Conservation (phyloP, 2,888 invertebrate genomes). For the Chrysina gloriosa region DNA sequence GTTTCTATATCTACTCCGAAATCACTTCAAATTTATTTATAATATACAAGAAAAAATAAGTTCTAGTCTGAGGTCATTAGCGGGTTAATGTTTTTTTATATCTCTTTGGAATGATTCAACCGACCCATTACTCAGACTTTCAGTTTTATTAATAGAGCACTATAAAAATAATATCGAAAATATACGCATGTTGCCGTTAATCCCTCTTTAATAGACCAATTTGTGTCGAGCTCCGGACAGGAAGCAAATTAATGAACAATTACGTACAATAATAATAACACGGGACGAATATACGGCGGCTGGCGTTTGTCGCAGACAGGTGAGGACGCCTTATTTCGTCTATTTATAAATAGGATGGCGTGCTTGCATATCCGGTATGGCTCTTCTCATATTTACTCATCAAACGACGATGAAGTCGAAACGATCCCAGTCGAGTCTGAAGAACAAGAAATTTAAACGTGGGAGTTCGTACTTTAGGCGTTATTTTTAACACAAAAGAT, state of each 20-base stretch:
- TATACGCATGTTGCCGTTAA: constrained; percentile 6
- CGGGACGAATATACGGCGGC: background rate
- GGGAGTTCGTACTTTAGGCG: background rate
- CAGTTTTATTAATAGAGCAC: constrained; percentile 4
- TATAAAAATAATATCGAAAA: constrained; percentile 23
- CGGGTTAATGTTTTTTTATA: constrained; percentile 7
- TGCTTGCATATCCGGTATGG: constrained; percentile 31
- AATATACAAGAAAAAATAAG: background rate
- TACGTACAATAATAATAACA: background rate
- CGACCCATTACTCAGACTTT: background rate
- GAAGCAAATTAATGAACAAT: constrained; percentile 20
- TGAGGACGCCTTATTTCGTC: constrained; percentile 49
- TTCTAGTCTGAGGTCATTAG: background rate
- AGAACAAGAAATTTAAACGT: background rate
- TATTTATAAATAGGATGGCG: constrained; percentile 50
- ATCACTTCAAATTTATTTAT: constrained; percentile 15
- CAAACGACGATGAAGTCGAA: constrained; percentile 12
- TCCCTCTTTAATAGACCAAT: constrained; percentile 17
- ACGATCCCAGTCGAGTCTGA: background rate
- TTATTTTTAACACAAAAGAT: constrained; percentile 31
- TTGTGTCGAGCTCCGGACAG: background rate
- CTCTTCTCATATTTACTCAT: constrained; percentile 19
- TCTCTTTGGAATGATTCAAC: constrained; percentile 1
- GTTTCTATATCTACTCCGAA: no score
- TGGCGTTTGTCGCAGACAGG: constrained; percentile 16